Evolutionary conservation across 1,140 invertebrate species (phyloP), one percentile per base, ranked within the genome.

Genomic region (Heliconius melpomene): DNA sequence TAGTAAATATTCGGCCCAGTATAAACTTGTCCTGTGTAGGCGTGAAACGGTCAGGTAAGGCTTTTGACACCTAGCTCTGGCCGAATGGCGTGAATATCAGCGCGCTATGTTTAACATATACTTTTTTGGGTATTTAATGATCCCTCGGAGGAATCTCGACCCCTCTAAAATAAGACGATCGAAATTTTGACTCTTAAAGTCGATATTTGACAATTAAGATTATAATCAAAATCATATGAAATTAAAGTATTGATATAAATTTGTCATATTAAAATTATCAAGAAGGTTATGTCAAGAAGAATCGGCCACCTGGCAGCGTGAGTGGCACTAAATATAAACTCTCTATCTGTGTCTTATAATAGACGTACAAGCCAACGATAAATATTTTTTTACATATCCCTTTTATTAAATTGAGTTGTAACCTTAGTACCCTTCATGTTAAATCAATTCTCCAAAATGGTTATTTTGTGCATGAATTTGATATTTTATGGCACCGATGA

Each of bases 11-110:
- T 88, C 79, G 85, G 81, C 82, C 84, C 84, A 86, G 78, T 85
- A 85, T 84, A 88, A 82, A 87, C 86, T 85, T 84, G 88, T 80
- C 79, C 83, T 80, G 90, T 85, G 91, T 92, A 88, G 92, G 92
- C 87, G 91, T 91, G 72, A 85, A 89, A 86, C 84, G 89, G 88
- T 87, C 92, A 93, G 91, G 92, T 94, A 94, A 92, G 89, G 90
- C 92, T 94, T 94, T 94, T 94, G 92, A 94, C 92, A 94, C 92
- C 92, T 94, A 92, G 86, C 87, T 84, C 85, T 81, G 84, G 79
- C 85, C 83, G 84, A 80, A 82, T 81, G 85, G 92, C 88, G 92
- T 93, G 90, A 93, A 92, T 89, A 86, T 91, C 88, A 82, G 86
- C 91, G 90, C 92, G 83, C 89, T 87, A 83, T 90, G 85, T 90